A percentile compares a stretch with the other conserved stretches of the same genome.
phyloP scores from a whole-genome alignment of 2,113 vertebrate species.

The zebrafish (Danio rerio) region DNA sequence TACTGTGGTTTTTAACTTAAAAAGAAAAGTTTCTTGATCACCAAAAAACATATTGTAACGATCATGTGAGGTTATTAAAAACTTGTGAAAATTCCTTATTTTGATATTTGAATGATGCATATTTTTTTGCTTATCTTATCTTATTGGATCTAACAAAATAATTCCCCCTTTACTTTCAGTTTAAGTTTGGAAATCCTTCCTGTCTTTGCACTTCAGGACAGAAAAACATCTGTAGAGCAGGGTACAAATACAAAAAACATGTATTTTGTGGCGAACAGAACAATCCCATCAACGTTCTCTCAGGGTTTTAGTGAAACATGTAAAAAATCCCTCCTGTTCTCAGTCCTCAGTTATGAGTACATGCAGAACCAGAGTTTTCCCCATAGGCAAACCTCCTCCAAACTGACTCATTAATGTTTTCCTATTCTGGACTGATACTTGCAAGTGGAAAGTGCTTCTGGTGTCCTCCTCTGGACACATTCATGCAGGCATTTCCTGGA shows the following conservation, averaged over 20 bases:
- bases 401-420: not conserved
- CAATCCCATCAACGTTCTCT: not conserved
- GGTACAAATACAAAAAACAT: no score
- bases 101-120: not conserved
- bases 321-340: not conserved
- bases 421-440: not conserved
- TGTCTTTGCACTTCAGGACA: not conserved
- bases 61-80: no score
- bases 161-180: not conserved
- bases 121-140: not conserved
- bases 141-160: not conserved
- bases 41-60: no score
- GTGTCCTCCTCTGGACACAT: not conserved
- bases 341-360: not conserved
- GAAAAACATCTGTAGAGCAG: no score
- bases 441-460: not conserved
- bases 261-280: no score
- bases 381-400: not conserved
- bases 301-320: not conserved
- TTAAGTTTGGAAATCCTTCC: not conserved
- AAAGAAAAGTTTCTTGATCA: no score
- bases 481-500: constrained; percentile 32
- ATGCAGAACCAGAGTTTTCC: not conserved
- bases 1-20: not conserved
- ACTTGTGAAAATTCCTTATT: no score